phyloP scores from a whole-genome alignment of 2,797 vertebrate genomes.

The Dendrocincla fuliginosa region DNA sequence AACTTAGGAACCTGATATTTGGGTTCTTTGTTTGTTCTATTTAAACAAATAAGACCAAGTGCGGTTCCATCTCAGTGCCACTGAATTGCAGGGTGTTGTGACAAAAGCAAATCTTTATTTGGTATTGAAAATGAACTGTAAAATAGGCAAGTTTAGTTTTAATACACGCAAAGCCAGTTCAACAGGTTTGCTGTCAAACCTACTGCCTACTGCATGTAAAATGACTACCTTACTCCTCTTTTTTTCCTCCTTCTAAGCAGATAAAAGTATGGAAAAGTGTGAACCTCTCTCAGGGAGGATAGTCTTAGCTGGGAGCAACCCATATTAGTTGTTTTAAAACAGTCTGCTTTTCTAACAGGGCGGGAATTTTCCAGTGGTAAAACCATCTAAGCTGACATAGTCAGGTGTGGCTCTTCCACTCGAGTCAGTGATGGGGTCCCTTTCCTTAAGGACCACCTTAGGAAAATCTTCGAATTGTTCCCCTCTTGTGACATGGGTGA shows the following conservation, averaged over 20 bases:
- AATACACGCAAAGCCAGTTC: background rate
- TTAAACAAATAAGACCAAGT: background rate
- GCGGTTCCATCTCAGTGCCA: background rate
- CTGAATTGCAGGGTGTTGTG: background rate
- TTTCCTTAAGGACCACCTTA: background rate
- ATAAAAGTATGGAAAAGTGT: background rate
- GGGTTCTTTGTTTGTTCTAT: background rate
- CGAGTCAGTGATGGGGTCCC: background rate
- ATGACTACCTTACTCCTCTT: background rate
- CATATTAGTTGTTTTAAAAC: background rate
- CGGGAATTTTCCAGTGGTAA: background rate
- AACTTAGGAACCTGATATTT: background rate
- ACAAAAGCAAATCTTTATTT: background rate
- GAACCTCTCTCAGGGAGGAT: background rate
- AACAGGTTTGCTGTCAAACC: background rate
- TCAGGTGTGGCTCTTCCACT: background rate
- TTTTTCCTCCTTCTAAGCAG: background rate
- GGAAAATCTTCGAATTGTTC: background rate
- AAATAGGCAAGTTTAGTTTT: background rate
- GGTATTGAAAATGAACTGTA: background rate
- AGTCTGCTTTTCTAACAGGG: background rate
- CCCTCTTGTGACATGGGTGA: fast-evolving
- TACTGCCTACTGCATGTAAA: background rate
- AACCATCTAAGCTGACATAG: background rate
- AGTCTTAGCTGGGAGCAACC: background rate